Evolutionary conservation across 1,140 invertebrate species (phyloP).

Genomic region (Drosophila tropicalis): DNA sequence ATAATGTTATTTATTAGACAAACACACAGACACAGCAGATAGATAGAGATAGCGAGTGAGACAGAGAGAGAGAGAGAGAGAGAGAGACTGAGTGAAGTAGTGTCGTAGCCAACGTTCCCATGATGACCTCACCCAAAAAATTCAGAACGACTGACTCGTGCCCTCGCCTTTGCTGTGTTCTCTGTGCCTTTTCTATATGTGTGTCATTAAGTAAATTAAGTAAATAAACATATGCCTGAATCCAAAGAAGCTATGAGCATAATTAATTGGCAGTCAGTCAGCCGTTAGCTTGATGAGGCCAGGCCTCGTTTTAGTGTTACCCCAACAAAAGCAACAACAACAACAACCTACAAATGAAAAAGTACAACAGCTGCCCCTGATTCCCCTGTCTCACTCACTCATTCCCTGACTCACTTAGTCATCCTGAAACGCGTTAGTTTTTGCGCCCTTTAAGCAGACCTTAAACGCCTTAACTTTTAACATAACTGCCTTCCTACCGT

Average conservation of each 20-base stretch:
- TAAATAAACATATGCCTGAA: conserved; percentile 81
- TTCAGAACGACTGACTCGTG: conserved; percentile 50
- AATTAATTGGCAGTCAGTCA: conserved; percentile 81
- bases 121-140: conserved; percentile 76
- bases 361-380: conserved; percentile 50
- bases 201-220: conserved; percentile 83
- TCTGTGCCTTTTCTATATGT: conserved; percentile 26
- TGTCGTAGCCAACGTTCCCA: conserved; percentile 21
- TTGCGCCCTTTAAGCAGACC: conserved; percentile 69
- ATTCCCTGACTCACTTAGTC: conserved; percentile 47
- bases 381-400: conserved; percentile 19
- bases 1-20: conserved; percentile 82
- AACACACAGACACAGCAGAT: conserved; percentile 36
- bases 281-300: conserved; percentile 48
- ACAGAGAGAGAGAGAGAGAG: not conserved
- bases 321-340: conserved; percentile 20
- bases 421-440: conserved; percentile 72
- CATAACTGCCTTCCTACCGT: not conserved
- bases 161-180: conserved; percentile 14
- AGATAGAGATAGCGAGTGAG: not conserved
- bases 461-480: conserved; percentile 27
- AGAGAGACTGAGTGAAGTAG: conserved; percentile 20
- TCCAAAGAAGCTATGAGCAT: conserved; percentile 68
- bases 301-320: conserved; percentile 59
- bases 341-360: conserved; percentile 27